Base-by-base conservation (phyloP, 2,113 vertebrate genomes). In the Atlantisia rogersi region DNA sequence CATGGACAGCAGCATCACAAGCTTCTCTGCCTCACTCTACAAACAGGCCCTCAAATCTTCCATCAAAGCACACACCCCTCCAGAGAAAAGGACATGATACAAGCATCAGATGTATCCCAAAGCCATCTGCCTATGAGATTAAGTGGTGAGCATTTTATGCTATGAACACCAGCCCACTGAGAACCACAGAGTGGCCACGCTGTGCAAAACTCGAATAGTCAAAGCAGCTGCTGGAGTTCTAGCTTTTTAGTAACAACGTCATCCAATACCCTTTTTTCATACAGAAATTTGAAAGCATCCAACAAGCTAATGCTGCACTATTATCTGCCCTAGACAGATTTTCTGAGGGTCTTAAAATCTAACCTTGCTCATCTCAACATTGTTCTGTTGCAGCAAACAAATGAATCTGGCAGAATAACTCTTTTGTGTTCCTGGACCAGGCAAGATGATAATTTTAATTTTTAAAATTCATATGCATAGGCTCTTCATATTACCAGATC, bases 1-100 rank as follows among this genome's bases (percentile, higher is more conserved):
- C 74, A 79, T 50, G 86, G 96, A 95, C 91, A 97, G 92, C 92
- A 95, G 82, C 88, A 95, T 2, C 76, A 76, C 21, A 60, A 26
- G 21, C 24, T 75, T 82, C 73, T 75, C 63, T 40, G 78, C 37
- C 67, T 18, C 8, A 4, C n/a, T 15, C 40, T 11, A 44, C 35
- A 25, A 52, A 82, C 18, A 62, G 42, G 17, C 5, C 21, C 58
- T 46, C 59, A 46, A 19, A 2, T 15, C 42, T 60, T 37, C 56
- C 60, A 46, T 3, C 40, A 29, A 32, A 79, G 32, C 77, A 76
- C 28, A 53, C 74, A 73, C 25, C 58, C 3, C 35, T 44, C n/a
- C 58, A 1, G 11, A 65, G 62, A 44, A 71, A 79, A 75, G 39
- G 70, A 16, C 12, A 26, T 10, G 50, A 44, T 25, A 81, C 64